Evolutionary conservation across 2,888 invertebrate genomes (phyloP).

Genomic region (Drepana falcataria): DNA sequence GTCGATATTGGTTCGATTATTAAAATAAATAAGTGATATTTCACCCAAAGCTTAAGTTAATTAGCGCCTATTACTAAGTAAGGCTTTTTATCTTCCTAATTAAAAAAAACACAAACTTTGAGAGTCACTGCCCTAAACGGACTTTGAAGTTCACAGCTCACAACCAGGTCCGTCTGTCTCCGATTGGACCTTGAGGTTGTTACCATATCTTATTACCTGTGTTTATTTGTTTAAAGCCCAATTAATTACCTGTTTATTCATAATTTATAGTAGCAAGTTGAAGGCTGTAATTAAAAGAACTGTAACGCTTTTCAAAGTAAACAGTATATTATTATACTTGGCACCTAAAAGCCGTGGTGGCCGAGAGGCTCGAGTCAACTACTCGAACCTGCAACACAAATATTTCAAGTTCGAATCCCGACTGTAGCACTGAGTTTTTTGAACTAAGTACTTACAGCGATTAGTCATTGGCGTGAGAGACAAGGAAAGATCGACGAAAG

Average conservation of each 20-base stretch:
- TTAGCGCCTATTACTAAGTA: too few relatives aligned
- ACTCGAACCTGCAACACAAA: too few relatives aligned
- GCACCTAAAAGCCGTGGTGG: not conserved
- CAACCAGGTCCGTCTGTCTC: constrained; percentile 14
- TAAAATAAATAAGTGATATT: too few relatives aligned
- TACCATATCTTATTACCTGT: constrained; percentile 5
- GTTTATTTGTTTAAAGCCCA: not conserved
- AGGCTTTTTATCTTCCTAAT: not conserved
- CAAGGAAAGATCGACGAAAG: too few relatives aligned
- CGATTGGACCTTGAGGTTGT: constrained; percentile 10
- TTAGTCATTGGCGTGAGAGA: too few relatives aligned
- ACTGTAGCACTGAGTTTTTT: too few relatives aligned
- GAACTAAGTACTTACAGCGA: too few relatives aligned
- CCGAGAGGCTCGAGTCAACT: too few relatives aligned
- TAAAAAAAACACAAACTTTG: not conserved
- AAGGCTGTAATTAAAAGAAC: not conserved
- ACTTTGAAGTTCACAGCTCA: constrained; percentile 12
- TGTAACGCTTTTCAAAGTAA: not conserved
- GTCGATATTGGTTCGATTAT: too few relatives aligned
- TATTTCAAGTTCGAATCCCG: too few relatives aligned
- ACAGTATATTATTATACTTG: not conserved
- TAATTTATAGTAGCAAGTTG: not conserved
- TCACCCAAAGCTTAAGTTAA: too few relatives aligned
- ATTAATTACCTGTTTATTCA: constrained; percentile 1
- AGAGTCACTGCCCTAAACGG: constrained; percentile 6